phyloP scores from a whole-genome alignment of 2,888 invertebrate species.

The Tinea trinotella region DNA sequence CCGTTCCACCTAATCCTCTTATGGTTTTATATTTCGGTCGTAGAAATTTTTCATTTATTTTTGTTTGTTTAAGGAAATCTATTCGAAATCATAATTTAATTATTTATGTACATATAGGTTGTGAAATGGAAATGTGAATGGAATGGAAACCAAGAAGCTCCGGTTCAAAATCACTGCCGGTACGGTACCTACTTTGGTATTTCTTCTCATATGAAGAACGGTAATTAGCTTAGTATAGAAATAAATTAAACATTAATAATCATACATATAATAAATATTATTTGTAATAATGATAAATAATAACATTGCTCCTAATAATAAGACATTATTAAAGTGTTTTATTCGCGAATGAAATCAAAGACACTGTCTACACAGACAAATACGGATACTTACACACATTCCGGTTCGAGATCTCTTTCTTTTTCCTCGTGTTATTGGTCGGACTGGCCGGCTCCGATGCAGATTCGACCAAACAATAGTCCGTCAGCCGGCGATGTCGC shows the following conservation, averaged over 20 bases:
- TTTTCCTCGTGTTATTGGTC: constrained; percentile 39
- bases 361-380: constrained; percentile 32
- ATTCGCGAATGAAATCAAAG: neutral
- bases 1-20: constrained; percentile 71
- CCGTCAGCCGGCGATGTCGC: constrained; percentile 63
- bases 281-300: no score
- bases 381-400: constrained; percentile 45
- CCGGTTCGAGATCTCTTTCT: constrained; percentile 32
- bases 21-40: constrained; percentile 69
- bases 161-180: neutral
- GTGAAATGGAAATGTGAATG: neutral
- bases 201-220: no score
- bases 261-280: no score
- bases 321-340: neutral
- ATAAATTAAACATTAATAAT: no score
- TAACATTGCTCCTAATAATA: no score
- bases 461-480: constrained; percentile 65
- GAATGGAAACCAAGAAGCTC: no score
- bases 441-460: constrained; percentile 35
- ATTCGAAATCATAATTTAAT: constrained; percentile 14
- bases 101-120: no score
- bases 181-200: no score
- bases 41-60: constrained; percentile 69
- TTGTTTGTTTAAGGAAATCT: constrained; percentile 58
- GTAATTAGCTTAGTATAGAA: no score